A percentile compares a stretch with the other conserved stretches of the same genome.
Conservation (phyloP, 2,888 invertebrate species). For the Eueremaeus valkanovi region DNA sequence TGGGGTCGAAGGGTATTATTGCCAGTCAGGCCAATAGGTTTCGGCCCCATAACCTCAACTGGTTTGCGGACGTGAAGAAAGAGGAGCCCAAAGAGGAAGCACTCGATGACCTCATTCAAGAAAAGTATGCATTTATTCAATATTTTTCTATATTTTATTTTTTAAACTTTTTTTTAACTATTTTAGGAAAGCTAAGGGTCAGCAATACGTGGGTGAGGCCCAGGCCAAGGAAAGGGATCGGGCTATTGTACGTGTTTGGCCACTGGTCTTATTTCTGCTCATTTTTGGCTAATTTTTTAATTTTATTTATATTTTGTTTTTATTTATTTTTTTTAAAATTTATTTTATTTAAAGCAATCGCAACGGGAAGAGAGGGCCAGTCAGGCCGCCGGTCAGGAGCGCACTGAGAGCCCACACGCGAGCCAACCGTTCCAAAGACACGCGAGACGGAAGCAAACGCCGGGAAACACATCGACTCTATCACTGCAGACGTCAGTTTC, state of each 20-base stretch:
- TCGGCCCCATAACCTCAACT: no score
- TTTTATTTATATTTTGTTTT: no score
- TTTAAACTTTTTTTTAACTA: background rate
- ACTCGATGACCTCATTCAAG: no score
- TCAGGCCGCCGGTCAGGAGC: background rate
- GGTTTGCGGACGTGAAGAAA: no score
- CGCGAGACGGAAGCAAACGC: background rate
- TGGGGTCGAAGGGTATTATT: no score
- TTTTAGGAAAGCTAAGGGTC: background rate
- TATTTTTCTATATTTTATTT: background rate
- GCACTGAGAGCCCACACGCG: background rate
- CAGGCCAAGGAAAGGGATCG: background rate
- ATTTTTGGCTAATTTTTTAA: background rate
- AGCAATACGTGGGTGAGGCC: background rate
- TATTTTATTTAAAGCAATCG: slow-evolving; percentile 2
- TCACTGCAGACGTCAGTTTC: background rate
- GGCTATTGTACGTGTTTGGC: background rate
- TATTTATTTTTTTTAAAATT: no score
- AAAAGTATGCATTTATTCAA: background rate
- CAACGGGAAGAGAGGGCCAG: background rate
- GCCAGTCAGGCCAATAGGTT: no score
- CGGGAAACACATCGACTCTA: background rate
- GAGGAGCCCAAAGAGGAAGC: no score
- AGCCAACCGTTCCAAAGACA: background rate
- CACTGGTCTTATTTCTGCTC: background rate